Percentiles rank a stretch among this genome's conserved stretches.
Conservation (phyloP, 2,888 invertebrate species). For the Brenthis daphne region DNA sequence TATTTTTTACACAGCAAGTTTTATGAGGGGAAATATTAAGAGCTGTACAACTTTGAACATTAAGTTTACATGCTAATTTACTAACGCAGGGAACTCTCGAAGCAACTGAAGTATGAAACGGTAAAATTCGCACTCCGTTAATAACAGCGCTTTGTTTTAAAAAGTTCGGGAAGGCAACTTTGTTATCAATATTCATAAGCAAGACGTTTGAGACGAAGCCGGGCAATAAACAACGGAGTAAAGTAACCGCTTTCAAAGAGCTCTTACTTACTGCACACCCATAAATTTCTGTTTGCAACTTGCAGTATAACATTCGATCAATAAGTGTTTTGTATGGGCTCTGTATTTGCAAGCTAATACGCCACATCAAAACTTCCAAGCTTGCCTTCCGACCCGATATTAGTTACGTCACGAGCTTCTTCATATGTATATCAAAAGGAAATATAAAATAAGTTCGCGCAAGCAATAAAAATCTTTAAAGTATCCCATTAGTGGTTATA, state of each 20-base stretch:
- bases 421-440: neutral
- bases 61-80: conserved; percentile 33
- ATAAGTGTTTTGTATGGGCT: conserved; percentile 80
- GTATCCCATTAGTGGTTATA: conserved; percentile 12
- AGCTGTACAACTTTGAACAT: conserved; percentile 26
- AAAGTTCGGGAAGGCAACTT: conserved; percentile 65
- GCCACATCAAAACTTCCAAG: conserved; percentile 73
- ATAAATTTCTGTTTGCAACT: conserved; percentile 81
- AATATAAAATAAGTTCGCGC: neutral
- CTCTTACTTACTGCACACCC: conserved; percentile 68
- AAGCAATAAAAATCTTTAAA: conserved; percentile 3
- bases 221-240: conserved; percentile 72
- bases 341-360: conserved; percentile 80
- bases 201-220: conserved; percentile 69
- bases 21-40: conserved; percentile 11
- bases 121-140: conserved; percentile 54
- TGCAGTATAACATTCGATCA: conserved; percentile 78
- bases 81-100: conserved; percentile 38
- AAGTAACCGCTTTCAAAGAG: conserved; percentile 67
- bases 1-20: neutral
- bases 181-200: conserved; percentile 79
- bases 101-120: conserved; percentile 44
- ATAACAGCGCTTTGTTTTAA: conserved; percentile 65
- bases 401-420: conserved; percentile 59
- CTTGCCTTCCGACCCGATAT: conserved; percentile 63